Percentiles rank a stretch among this genome's conserved stretches.
Conservation (phyloP, 2,888 invertebrate genomes). For the Scaeva pyrastri region DNA sequence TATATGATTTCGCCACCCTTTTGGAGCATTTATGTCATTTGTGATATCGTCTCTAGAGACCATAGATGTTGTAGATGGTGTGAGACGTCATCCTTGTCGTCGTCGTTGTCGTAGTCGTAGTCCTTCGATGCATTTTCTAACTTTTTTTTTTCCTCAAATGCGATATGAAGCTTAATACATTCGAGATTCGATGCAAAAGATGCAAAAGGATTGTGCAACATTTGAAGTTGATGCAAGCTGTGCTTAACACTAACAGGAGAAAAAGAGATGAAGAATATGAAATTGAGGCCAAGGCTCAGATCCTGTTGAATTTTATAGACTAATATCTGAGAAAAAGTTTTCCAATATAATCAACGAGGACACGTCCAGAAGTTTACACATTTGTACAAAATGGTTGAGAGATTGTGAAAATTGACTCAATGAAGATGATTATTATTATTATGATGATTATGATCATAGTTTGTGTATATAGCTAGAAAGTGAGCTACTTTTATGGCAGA, state of each 20-base stretch:
- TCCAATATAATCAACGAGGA: slow-evolving; percentile 72
- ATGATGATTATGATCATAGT: slow-evolving; percentile 44
- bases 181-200: slow-evolving; percentile 1
- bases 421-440: slow-evolving; percentile 55
- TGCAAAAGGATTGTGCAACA: slow-evolving; percentile 32
- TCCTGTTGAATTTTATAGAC: slow-evolving; percentile 69
- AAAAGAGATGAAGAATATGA: slow-evolving; percentile 14
- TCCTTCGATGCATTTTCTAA: slow-evolving; percentile 52
- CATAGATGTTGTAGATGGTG: slow-evolving; percentile 25
- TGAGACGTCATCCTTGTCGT: slow-evolving; percentile 4
- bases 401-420: slow-evolving; percentile 69
- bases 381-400: slow-evolving; percentile 62
- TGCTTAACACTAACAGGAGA: too few species aligned
- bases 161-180: slow-evolving; percentile 60
- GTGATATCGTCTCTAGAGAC: slow-evolving; percentile 42
- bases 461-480: background rate
- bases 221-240: slow-evolving; percentile 57
- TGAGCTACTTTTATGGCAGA: slow-evolving; percentile 37
- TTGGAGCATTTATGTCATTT: slow-evolving; percentile 62
- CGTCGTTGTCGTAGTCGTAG: background rate
- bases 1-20: slow-evolving; percentile 54
- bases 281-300: slow-evolving; percentile 38
- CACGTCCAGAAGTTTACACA: slow-evolving; percentile 69
- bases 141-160: slow-evolving; percentile 10
- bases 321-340: slow-evolving; percentile 68